Percentiles rank a stretch among this genome's conserved stretches.
Evolutionary conservation across 2,888 invertebrate genomes (phyloP).

Genomic region (Epirrita christyi): DNA sequence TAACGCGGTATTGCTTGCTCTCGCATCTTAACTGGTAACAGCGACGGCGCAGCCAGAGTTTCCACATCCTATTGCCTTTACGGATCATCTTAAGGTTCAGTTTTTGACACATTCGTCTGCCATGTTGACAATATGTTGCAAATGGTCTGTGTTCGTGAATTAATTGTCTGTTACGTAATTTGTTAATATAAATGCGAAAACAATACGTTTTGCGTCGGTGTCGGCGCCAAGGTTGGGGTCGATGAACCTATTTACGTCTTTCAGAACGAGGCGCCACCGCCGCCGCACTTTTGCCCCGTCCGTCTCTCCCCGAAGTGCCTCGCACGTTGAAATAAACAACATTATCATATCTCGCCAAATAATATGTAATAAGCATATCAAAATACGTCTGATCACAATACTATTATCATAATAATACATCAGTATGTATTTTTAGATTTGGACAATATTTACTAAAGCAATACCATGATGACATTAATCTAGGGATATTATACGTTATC

Average conservation of each 20-base stretch:
- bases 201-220: conserved; percentile 66
- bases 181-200: conserved; percentile 46
- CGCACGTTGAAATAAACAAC: conserved; percentile 53
- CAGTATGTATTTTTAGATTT: conserved; percentile 5
- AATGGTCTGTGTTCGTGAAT: conserved; percentile 28
- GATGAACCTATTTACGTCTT: conserved; percentile 76
- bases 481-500: not conserved
- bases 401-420: conserved; percentile 1
- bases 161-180: conserved; percentile 33
- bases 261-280: conserved; percentile 60
- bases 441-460: not conserved
- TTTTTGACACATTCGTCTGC: conserved; percentile 19
- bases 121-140: conserved; percentile 4
- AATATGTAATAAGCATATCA: conserved; percentile 30
- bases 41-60: conserved; percentile 17
- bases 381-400: not conserved
- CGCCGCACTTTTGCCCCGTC: conserved; percentile 37
- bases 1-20: conserved; percentile 7
- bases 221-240: conserved; percentile 77
- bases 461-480: not conserved
- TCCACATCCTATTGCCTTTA: conserved; percentile 32
- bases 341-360: conserved; percentile 39
- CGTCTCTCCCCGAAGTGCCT: conserved; percentile 30
- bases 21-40: conserved; percentile 26
- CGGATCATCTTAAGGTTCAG: conserved; percentile 16